Percentiles rank a stretch among this genome's conserved stretches.
phyloP scores from a whole-genome alignment of 2,797 vertebrate genomes.

The Scolopax rusticola region DNA sequence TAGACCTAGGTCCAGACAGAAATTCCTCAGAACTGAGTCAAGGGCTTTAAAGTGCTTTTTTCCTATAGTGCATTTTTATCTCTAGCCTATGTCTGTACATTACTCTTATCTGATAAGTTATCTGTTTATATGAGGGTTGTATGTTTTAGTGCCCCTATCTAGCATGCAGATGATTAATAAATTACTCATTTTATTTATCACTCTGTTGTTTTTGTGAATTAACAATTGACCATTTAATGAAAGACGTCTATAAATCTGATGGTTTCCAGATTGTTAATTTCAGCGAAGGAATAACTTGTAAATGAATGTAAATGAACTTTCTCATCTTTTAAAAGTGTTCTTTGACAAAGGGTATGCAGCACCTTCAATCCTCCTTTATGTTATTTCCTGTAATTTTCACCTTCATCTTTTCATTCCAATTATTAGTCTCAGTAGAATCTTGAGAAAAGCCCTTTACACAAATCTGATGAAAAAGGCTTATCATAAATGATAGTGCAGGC shows the following conservation, averaged over 20 bases:
- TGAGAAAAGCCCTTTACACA: background rate
- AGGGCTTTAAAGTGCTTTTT: background rate
- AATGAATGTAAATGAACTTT: background rate
- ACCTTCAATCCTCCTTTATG: background rate
- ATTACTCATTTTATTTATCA: background rate
- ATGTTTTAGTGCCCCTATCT: background rate
- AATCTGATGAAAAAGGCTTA: background rate
- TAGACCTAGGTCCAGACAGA: background rate
- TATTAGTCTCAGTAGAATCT: background rate
- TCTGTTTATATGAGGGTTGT: background rate
- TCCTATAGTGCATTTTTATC: background rate
- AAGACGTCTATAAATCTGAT: background rate
- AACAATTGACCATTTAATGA: background rate
- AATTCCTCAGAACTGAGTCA: background rate
- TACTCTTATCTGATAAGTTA: background rate
- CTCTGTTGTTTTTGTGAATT: background rate
- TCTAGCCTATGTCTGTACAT: background rate
- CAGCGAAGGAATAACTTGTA: background rate
- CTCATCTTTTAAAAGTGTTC: background rate
- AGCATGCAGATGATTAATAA: background rate
- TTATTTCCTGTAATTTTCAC: background rate
- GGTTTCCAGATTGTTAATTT: background rate
- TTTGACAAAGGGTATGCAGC: background rate
- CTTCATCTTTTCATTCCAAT: background rate
- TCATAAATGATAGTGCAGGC: background rate